Base-by-base conservation (phyloP, 2,888 invertebrate genomes). In the Ophonus ardosiacus region DNA sequence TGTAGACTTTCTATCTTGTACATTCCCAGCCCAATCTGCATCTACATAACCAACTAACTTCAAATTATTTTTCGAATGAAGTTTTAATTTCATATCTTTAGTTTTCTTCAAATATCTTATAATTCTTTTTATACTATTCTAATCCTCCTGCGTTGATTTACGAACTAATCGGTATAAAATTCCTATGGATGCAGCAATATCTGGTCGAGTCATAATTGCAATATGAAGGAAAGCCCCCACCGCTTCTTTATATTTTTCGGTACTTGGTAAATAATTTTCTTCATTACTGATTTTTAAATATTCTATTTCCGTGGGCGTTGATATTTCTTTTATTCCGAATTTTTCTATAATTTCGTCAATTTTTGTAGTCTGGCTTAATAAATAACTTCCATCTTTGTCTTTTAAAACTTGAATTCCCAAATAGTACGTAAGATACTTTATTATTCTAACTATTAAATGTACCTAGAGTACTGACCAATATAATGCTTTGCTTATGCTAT, bases 1-100 rank as follows among this genome's bases (percentile, higher is more conserved):
- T n/a, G 78, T 78, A 56, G 78, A 78, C 31, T 78, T 78, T 56
- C 78, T 15, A 15, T 56, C 78, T 6, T 18, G 18, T n/a, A 40
- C 18, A 51, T 57, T 57, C 13, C 57, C 57, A 4, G 15, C 57
- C 57, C 57, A 57, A 57, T 57, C 57, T 7, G 57, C 57, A 57
- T 57, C 57, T 57, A 57, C 57, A 13, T 57, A 57, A 40, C 40
- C 40, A 40, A 40, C 40, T 40, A 40, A 7, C 5, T 40, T 40
- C 7, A 40, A 40, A 7, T 40, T 7, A 40, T 40, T 40, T 40
- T 40, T 40, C 5, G 40, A 40, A 61, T 17, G 61, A 61, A 17
- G 8, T 61, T 18, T 61, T 61, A 18, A 65, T 24, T 13, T 65
- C 31, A 31, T 65, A 15, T 31, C 65, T 15, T 65, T 65, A 4